Evolutionary conservation across 2,797 vertebrate genomes (phyloP), one percentile per base, ranked within the genome.

Genomic region (Phalloptychus januarius): DNA sequence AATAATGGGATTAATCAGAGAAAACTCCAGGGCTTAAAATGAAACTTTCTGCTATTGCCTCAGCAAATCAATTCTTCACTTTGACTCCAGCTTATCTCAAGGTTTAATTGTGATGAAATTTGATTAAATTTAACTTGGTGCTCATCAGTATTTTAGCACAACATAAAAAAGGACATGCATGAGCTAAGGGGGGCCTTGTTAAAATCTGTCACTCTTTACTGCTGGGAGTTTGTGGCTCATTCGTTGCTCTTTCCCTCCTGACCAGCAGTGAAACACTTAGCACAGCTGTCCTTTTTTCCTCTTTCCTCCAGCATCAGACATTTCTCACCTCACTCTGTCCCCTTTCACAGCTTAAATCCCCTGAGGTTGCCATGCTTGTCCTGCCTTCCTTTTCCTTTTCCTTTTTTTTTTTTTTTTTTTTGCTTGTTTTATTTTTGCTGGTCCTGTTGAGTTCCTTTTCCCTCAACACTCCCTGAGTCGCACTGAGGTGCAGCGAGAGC

Each of bases 201-300:
- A 11, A 38, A 56, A n/a, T 80, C 75, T 13, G 67, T 18, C 31
- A 8, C n/a, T 65, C 20, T 76, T 75, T 79, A 87, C 65, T 28
- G 73, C 76, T 71, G 65, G 76, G 28, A 79, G 70, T 79, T 79
- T 42, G n/a, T n/a, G n/a, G n/a, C n/a, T n/a, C 82, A 84, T 81
- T 90, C 87, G 73, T 74, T 54, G 11, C 86, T 83, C 80, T 56
- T 78, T 75, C 70, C 83, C 76, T 54, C 2, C 45, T 36, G 83
- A 71, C 77, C 80, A 48, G 75, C 70, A 67, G 71, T 86, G 67
- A 90, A 86, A 91, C 88, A 83, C 86, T 91, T 83, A 87, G 79
- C 75, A 83, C 83, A 79, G 83, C 79, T 88, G 85, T 86, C 80
- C 65, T 56, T 84, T 25, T 23, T 23, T 52, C 20, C 20, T 10